Evolutionary conservation across 2,888 invertebrate genomes (phyloP), one percentile per base, ranked within the genome.

Genomic region (Apodemia duryi): DNA sequence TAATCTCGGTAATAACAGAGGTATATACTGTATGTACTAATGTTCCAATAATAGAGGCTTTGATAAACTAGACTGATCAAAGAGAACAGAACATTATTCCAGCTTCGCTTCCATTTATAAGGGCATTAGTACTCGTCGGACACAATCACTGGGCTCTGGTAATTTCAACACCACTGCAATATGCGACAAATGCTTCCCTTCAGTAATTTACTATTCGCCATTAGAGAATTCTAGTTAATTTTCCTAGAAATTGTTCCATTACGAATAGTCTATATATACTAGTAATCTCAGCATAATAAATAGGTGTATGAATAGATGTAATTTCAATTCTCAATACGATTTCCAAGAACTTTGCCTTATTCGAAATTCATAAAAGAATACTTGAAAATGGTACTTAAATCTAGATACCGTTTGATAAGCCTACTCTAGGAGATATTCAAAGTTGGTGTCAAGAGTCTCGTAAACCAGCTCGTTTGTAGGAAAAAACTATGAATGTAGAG

Each of bases 141-240:
- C 57, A 32, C 57, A 57, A 57, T 57, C 29, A 57, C n/a, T 57
- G 57, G 57, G 57, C 57, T 57, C 57, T 49, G 57, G 57, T 35
- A 57, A 57, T 57, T 57, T 32, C 57, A 57, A 57, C 35, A 57
- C 57, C 57, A 57, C 57, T 57, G 57, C 57, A 57, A 57, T 57
- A 57, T 57, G n/a, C 57, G 57, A 13, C 57, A 57, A 35, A 29
- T 57, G 35, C 57, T 32, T 32, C 32, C 57, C 13, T 57, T 29
- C 6, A 10, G 32, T 32, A 49, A 51, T 51, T 51, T 51, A 51
- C 46, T 5, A 46, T 46, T 46, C 29, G 32, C 32, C 57, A 57
- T 57, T 57, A 57, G 57, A 32, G 57, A 57, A 57, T 57, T 32
- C 4, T 32, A 29, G 57, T 32, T 57, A 57, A 57, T 57, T 57